phyloP scores from a whole-genome alignment of 2,113 vertebrate genomes.

The Tachycineta bicolor region DNA sequence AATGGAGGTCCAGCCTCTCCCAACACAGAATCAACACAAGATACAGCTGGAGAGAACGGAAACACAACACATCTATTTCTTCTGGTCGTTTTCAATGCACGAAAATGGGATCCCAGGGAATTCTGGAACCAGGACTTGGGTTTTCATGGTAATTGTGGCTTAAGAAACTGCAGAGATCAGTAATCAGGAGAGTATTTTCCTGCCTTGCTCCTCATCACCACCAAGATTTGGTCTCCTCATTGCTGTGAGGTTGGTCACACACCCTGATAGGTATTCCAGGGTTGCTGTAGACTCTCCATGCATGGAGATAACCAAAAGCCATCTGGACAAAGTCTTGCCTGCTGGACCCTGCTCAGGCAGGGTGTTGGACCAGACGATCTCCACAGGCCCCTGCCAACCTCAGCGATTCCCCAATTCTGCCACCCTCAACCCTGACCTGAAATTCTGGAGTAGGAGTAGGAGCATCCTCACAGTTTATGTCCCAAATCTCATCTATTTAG shows the following conservation, averaged over 20 bases:
- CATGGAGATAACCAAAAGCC: neutral
- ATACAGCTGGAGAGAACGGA: neutral
- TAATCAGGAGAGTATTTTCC: neutral
- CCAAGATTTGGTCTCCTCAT: neutral
- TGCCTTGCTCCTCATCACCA: neutral
- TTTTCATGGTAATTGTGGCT: neutral
- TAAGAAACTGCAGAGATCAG: neutral
- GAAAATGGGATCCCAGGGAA: neutral
- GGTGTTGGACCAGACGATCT: neutral
- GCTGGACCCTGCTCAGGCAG: neutral
- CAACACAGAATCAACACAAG: neutral
- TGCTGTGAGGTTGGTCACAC: neutral
- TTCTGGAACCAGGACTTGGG: neutral
- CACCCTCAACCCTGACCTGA: neutral
- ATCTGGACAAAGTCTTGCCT: neutral
- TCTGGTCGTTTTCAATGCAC: neutral
- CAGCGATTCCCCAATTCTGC: neutral
- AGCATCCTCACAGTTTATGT: neutral
- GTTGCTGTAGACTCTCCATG: neutral
- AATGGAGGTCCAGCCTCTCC: neutral
- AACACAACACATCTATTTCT: neutral
- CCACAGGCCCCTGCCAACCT: neutral
- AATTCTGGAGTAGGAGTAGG: neutral
- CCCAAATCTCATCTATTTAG: neutral
- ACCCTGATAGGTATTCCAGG: neutral